Percentiles rank a stretch among this genome's conserved stretches.
Evolutionary conservation across 2,797 vertebrate genomes (phyloP).

Genomic region (Poeciliopsis paucimaculata): DNA sequence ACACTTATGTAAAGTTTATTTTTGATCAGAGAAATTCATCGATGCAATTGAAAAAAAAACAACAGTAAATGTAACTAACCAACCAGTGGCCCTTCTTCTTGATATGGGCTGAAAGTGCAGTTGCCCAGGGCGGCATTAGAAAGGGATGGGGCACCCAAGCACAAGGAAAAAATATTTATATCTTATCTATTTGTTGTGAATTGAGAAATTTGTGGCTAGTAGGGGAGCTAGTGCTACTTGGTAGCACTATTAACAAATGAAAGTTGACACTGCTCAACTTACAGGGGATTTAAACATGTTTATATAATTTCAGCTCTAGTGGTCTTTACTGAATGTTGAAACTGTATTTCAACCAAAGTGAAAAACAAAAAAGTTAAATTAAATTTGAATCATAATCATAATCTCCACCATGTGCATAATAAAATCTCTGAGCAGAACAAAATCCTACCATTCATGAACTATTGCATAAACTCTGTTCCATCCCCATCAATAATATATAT

Average conservation of each 20-base stretch:
- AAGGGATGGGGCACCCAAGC: too few species aligned
- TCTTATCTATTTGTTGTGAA: too few species aligned
- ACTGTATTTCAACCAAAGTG: background rate
- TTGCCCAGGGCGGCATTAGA: too few species aligned
- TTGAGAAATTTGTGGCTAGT: too few species aligned
- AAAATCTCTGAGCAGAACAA: background rate
- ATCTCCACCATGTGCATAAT: background rate
- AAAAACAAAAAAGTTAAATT: background rate
- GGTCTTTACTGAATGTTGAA: background rate
- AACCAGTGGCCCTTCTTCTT: too few species aligned
- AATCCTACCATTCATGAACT: slow-evolving; percentile 2
- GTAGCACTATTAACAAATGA: background rate
- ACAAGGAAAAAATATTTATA: too few species aligned
- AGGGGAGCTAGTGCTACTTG: background rate
- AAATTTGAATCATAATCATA: background rate
- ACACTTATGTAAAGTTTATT: background rate
- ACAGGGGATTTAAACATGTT: background rate
- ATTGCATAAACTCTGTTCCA: background rate
- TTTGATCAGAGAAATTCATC: background rate
- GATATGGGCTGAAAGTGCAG: too few species aligned
- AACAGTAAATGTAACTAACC: background rate
- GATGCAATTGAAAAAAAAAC: background rate
- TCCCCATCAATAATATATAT: background rate
- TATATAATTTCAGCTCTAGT: too few species aligned
- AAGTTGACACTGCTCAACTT: background rate